These are phyloP conservation scores for Trachemys scripta DNA, from an alignment of 2,113 vertebrate species.

Conservation along the genomic window DNA sequence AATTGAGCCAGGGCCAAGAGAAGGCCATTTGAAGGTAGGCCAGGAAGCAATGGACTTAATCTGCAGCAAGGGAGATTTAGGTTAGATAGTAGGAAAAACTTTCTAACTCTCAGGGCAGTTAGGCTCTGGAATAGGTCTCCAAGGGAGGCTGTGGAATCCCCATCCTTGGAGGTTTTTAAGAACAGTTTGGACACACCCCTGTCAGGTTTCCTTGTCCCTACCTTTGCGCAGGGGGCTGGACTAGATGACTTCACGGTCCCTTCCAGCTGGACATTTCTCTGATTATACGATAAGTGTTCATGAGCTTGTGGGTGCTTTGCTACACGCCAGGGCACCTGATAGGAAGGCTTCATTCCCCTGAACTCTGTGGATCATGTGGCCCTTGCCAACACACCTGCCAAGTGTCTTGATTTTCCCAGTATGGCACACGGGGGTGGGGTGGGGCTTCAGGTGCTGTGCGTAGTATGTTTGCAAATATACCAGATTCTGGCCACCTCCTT, in stretches of 20 bases:
- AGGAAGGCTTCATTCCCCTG: background rate
- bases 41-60: background rate
- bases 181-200: background rate
- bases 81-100: background rate
- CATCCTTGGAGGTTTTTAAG: background rate
- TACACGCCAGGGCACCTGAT: background rate
- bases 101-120: background rate
- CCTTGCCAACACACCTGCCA: background rate
- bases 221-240: background rate
- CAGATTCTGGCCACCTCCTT: background rate
- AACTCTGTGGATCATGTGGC: background rate
- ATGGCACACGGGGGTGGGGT: background rate
- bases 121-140: background rate
- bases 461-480: background rate
- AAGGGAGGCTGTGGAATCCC: background rate
- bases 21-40: background rate
- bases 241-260: background rate
- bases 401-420: background rate
- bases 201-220: background rate
- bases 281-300: background rate
- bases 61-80: background rate
- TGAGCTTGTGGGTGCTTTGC: background rate
- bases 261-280: background rate
- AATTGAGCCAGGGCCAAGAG: background rate
- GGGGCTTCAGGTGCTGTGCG: background rate